Percentiles rank a stretch among this genome's conserved stretches.
phyloP scores from a whole-genome alignment of 2,888 invertebrate species.

The Campopleginae sp. region DNA sequence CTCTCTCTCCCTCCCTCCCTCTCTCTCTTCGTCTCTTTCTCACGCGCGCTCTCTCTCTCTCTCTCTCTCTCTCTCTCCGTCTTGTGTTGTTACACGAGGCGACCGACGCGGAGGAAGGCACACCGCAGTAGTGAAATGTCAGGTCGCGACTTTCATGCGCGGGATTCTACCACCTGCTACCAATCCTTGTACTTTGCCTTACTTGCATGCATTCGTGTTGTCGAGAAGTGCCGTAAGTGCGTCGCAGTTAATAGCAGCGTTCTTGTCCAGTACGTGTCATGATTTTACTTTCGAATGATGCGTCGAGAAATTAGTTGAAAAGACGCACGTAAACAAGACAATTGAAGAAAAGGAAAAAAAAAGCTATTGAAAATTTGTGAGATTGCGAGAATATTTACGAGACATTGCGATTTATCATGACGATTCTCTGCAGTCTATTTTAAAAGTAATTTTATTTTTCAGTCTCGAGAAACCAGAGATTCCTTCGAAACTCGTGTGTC shows the following conservation, averaged over 20 bases:
- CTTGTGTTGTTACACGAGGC: not conserved
- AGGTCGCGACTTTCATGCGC: conserved; percentile 83
- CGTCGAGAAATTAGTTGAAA: not conserved
- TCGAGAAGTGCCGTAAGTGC: conserved; percentile 20
- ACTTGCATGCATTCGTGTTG: conserved; percentile 3
- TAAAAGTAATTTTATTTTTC: conserved; percentile 1
- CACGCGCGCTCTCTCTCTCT: not conserved
- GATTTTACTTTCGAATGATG: conserved; percentile 10
- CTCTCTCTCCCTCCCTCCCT: not conserved
- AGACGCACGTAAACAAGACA: not conserved
- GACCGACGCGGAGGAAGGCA: conserved; percentile 72
- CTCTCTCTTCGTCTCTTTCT: not conserved
- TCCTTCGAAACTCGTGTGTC: not conserved
- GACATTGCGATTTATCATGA: not conserved
- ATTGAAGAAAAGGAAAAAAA: not conserved
- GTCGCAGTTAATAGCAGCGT: conserved; percentile 9
- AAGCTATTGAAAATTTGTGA: not conserved
- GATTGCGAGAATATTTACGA: not conserved
- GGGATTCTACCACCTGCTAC: conserved; percentile 80
- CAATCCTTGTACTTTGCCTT: conserved; percentile 66
- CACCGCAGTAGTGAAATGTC: conserved; percentile 80
- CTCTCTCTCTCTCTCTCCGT: not conserved
- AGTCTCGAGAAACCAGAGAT: not conserved
- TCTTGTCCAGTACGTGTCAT: not conserved
- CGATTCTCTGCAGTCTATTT: not conserved